Conservation (phyloP, 2,888 invertebrate genomes). For the Schizotus pectinicornis region DNA sequence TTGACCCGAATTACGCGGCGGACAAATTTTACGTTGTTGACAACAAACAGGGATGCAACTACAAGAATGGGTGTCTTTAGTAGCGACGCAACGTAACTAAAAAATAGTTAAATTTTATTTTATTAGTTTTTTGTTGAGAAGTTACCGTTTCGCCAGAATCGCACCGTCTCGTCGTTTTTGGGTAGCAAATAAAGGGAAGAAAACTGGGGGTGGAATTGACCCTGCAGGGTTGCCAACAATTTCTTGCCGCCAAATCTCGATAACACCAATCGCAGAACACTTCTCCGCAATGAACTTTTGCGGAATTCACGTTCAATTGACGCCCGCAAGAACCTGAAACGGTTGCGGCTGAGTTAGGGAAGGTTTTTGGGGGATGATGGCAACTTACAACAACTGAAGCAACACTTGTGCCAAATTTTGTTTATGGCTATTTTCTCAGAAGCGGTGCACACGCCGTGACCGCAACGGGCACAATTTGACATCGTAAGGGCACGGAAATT, state of each 20-base stretch:
- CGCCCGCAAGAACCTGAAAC: slow-evolving; percentile 41
- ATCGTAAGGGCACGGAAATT: neutral
- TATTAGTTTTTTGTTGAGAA: slow-evolving; percentile 25
- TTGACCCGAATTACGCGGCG: neutral
- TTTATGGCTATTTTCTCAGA: slow-evolving; percentile 45
- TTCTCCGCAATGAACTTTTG: slow-evolving; percentile 46
- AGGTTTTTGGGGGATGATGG: neutral
- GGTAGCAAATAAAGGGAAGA: slow-evolving; percentile 13
- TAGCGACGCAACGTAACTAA: slow-evolving; percentile 28
- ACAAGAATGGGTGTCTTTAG: slow-evolving; percentile 36
- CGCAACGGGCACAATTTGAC: slow-evolving; percentile 42
- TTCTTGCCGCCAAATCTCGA: slow-evolving; percentile 2
- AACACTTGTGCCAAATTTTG: slow-evolving; percentile 48
- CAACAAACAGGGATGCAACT: slow-evolving; percentile 38
- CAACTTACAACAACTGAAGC: slow-evolving; percentile 47
- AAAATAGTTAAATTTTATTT: slow-evolving; percentile 16
- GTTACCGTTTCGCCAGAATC: slow-evolving; percentile 1
- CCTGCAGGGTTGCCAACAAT: neutral
- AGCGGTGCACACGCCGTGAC: slow-evolving; percentile 40
- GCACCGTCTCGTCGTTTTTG: neutral
- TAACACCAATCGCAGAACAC: slow-evolving; percentile 34
- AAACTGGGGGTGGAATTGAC: slow-evolving; percentile 16
- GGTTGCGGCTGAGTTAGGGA: neutral
- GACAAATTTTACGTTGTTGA: neutral
- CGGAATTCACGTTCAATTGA: slow-evolving; percentile 38